phyloP scores from a whole-genome alignment of 2,797 vertebrate genomes.

The Gymnopithys bicolor region DNA sequence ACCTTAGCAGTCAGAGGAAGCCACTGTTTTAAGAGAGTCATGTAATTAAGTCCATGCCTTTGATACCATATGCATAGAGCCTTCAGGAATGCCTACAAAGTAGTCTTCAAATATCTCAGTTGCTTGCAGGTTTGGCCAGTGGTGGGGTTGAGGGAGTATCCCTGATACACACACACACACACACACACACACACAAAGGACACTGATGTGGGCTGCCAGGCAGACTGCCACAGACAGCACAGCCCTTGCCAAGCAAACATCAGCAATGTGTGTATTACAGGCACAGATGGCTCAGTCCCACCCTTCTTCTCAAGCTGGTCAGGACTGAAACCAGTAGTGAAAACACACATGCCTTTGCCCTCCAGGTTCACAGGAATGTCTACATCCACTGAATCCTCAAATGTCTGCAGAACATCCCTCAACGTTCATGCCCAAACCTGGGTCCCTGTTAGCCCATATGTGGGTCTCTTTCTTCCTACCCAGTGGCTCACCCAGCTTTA shows the following conservation, averaged over 20 bases:
- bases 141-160: too few relatives aligned
- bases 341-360: background rate
- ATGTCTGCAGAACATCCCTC: background rate
- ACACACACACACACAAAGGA: background rate
- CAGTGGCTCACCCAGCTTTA: background rate
- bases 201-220: accelerated
- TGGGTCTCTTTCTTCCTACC: background rate
- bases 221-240: background rate
- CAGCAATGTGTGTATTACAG: background rate
- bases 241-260: background rate
- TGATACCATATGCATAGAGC: background rate
- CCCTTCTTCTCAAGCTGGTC: background rate
- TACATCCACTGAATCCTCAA: background rate
- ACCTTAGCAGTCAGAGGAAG: background rate
- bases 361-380: background rate
- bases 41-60: background rate
- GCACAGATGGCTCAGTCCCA: accelerated
- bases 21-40: background rate
- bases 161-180: background rate
- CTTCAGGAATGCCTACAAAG: background rate
- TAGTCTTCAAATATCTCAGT: background rate
- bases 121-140: background rate
- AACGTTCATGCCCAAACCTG: background rate
- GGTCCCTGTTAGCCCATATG: accelerated
- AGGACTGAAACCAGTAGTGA: background rate